These are phyloP conservation scores for Trissoscelio sp. DNA, from an alignment of 2,888 invertebrate species.

Conservation along the genomic window DNA sequence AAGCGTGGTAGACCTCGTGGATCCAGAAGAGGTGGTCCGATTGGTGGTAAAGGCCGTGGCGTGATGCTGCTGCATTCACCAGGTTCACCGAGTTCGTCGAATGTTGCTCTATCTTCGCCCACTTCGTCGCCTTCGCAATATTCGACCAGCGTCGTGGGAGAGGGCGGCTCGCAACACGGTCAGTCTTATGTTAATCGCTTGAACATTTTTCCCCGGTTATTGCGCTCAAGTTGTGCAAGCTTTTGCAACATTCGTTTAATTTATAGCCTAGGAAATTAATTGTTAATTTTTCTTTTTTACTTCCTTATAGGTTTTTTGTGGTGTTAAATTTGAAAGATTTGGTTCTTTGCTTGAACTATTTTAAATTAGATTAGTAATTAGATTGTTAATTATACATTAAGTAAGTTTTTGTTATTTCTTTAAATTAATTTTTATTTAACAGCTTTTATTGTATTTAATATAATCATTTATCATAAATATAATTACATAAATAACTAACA, in stretches of 20 bases:
- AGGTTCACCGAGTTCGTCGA: slow-evolving; percentile 51
- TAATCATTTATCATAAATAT: no score
- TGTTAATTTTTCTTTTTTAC: slow-evolving; percentile 1
- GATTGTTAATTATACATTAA: no score
- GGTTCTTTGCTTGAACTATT: no score
- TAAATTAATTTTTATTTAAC: no score
- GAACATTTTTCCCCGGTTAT: slow-evolving; percentile 21
- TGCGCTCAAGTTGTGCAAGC: slow-evolving; percentile 15
- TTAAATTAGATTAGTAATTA: no score
- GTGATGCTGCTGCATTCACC: slow-evolving; percentile 75
- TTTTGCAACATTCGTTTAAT: slow-evolving; percentile 21
- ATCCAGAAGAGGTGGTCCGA: slow-evolving; percentile 86
- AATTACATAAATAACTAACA: no score
- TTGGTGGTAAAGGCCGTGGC: slow-evolving; percentile 81
- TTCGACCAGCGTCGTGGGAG: slow-evolving; percentile 70
- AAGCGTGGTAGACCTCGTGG: slow-evolving; percentile 91
- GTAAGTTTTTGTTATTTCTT: no score
- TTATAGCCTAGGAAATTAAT: slow-evolving; percentile 20
- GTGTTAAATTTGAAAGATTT: no score
- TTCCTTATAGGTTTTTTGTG: no score
- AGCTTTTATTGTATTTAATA: no score
- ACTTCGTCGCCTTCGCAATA: slow-evolving; percentile 72
- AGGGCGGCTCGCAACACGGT: slow-evolving; percentile 73
- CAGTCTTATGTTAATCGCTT: slow-evolving; percentile 53
- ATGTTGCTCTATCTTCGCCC: slow-evolving; percentile 65